Percentiles rank a stretch among this genome's conserved stretches.
These are phyloP conservation scores for Megaleporinus macrocephalus DNA, from an alignment of 2,113 vertebrate species.

Conservation along the genomic window DNA sequence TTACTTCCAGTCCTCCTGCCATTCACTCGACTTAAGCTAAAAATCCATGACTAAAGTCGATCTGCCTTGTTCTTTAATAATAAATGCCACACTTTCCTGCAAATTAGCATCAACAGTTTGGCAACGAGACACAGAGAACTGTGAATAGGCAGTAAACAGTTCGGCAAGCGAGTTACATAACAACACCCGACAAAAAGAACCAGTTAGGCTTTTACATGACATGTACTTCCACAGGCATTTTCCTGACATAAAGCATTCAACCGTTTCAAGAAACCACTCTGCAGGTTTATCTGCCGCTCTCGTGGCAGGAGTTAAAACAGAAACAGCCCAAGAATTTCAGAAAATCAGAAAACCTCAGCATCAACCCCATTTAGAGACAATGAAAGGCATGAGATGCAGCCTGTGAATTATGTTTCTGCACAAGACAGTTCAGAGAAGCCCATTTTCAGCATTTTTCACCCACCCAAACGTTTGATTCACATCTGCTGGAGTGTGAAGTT, in stretches of 20 bases:
- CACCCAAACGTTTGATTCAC: too few relatives aligned
- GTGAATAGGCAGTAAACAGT: neutral
- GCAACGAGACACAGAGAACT: neutral
- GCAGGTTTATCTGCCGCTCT: neutral
- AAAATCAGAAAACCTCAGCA: too few relatives aligned
- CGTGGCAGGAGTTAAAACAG: neutral
- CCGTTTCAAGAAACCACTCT: neutral
- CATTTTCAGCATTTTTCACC: too few relatives aligned
- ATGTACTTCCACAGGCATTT: neutral
- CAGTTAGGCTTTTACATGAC: neutral
- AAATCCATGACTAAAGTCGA: neutral
- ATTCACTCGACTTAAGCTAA: neutral
- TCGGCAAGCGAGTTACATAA: neutral
- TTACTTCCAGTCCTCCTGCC: neutral
- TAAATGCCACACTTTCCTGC: neutral
- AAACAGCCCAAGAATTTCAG: neutral
- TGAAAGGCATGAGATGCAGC: too few relatives aligned
- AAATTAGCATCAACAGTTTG: neutral
- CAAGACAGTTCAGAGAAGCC: too few relatives aligned
- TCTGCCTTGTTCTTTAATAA: neutral
- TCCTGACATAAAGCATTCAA: neutral
- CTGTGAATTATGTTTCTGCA: too few relatives aligned
- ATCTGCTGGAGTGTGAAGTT: too few relatives aligned
- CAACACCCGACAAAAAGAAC: neutral
- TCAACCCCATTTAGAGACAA: too few relatives aligned